phyloP scores from a whole-genome alignment of 2,113 vertebrate species.

The Phoenicopterus ruber region DNA sequence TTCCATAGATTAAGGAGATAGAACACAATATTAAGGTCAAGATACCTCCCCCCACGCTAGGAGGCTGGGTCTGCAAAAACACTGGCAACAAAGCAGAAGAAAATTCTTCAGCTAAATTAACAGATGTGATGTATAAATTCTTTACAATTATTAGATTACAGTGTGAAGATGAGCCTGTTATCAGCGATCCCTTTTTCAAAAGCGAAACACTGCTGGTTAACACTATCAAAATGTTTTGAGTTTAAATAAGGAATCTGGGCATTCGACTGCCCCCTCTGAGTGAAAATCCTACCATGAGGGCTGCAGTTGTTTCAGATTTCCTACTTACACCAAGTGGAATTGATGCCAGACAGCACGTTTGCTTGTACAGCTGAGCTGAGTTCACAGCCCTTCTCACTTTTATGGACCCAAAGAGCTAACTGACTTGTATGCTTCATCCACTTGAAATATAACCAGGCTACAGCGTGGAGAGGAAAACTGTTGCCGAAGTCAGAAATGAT shows the following conservation, averaged over 20 bases:
- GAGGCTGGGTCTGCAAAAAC: not conserved
- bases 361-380: slow-evolving; percentile 48
- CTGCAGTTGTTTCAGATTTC: slow-evolving; percentile 41
- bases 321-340: not conserved
- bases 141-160: not conserved
- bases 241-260: not conserved
- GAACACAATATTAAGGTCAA: not conserved
- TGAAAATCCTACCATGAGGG: not conserved
- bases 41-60: not conserved
- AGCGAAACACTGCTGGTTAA: not conserved
- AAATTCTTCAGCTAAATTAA: not conserved
- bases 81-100: not conserved
- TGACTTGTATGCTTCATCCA: not conserved
- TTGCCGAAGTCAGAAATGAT: not conserved
- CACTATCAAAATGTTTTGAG: not conserved
- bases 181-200: not conserved
- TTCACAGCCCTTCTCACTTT: slow-evolving; percentile 15
- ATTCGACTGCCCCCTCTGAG: not conserved
- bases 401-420: not conserved
- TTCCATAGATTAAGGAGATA: not conserved
- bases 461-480: not conserved
- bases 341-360: slow-evolving; percentile 33
- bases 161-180: not conserved
- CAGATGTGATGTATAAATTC: not conserved
- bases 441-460: not conserved